Conservation (phyloP, 1,140 invertebrate species). For the Drosophila sechellia region DNA sequence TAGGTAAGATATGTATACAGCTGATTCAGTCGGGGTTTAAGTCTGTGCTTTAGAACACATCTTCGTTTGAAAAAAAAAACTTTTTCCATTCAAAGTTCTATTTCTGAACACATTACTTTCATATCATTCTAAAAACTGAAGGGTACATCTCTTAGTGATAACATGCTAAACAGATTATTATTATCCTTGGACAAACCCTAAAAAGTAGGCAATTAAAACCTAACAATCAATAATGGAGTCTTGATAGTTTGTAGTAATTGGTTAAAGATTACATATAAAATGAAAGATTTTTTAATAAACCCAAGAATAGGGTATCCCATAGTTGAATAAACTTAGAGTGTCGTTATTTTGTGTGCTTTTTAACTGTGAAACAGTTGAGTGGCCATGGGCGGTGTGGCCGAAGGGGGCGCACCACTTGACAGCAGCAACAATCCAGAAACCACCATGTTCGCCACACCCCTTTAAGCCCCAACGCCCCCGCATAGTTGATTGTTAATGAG, state of each 20-base stretch:
- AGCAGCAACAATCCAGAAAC: slow-evolving; percentile 52
- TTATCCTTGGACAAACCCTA: slow-evolving; percentile 10
- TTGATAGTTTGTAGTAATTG: neutral
- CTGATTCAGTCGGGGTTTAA: neutral
- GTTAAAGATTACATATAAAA: no score
- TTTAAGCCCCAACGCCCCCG: neutral
- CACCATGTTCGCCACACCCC: neutral
- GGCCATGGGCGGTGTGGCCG: slow-evolving; percentile 37
- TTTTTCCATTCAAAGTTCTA: no score
- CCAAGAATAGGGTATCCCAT: slow-evolving; percentile 6
- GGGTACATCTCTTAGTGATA: no score
- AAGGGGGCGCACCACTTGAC: slow-evolving; percentile 22
- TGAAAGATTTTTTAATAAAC: no score
- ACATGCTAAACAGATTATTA: no score
- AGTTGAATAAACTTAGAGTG: neutral
- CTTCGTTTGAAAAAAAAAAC: neutral
- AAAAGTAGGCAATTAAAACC: slow-evolving; percentile 23
- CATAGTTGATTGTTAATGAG: slow-evolving; percentile 66
- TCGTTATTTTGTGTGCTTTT: slow-evolving; percentile 24
- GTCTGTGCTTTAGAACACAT: neutral
- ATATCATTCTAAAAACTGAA: neutral
- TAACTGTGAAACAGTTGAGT: slow-evolving; percentile 68
- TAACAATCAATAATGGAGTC: no score
- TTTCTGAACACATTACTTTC: neutral
- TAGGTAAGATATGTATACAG: neutral